Evolutionary conservation across 2,797 vertebrate genomes (phyloP), one percentile per base, ranked within the genome.

Genomic region (Tolypeutes matacus): DNA sequence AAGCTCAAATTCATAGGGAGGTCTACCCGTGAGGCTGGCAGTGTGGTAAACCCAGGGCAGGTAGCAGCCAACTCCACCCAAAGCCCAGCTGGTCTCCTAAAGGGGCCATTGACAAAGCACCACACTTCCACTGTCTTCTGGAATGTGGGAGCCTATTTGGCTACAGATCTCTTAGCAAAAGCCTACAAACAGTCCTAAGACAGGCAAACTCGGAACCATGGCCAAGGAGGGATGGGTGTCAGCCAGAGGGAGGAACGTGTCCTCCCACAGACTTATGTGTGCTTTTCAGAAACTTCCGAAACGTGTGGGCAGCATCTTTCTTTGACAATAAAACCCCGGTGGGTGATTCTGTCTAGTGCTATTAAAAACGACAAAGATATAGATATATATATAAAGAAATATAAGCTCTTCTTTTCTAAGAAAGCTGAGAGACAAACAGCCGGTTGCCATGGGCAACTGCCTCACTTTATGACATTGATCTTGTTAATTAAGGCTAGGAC

Each of bases 321-420:
- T 72, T 49, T 60, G 72, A 86, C 39, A 80, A 78, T 27, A 39
- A n/a, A 89, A 67, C 58, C n/a, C 29, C 29, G 53, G 36, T 42
- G 94, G 76, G 76, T n/a, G 72, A 87, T 14, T 83, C 78, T 83
- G 87, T 75, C 69, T 86, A 65, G 64, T 31, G 49, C 91, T 90
- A 58, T 69, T 94, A 90, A 94, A 96, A 94, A 81, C 85, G 62
- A 76, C 5, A 62, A n/a, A 77, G 42, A 51, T 51, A 15, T 23
- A 56, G 5, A 56, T 56, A 56, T 56, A 56, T 56, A 56, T 9
- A 90, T 7, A 20, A 86, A 92, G 82, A 77, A 95, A 62, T 39
- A 80, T 34, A 64, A 56, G 82, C 92, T 96, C 92, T 73, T 88
- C 42, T 96, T 95, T 93, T 72, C 49, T 80, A 75, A 73, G 84